A percentile compares a stretch with the other conserved stretches of the same genome.
Conservation (phyloP, 2,113 vertebrate genomes). For the Xenopus tropicalis region DNA sequence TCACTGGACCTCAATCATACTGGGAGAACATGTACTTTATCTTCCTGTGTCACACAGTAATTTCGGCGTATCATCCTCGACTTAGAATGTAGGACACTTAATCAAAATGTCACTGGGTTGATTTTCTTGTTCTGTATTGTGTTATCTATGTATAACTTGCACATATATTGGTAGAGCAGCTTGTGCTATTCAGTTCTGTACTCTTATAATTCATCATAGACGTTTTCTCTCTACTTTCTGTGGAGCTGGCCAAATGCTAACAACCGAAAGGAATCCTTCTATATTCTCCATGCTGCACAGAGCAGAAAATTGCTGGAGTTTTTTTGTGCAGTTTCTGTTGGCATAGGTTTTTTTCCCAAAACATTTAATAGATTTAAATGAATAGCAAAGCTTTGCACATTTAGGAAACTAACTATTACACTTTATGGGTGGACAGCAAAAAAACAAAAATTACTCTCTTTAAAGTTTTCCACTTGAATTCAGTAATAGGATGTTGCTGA, state of each 20-base stretch:
- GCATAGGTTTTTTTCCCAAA: neutral
- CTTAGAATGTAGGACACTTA: constrained; percentile 44
- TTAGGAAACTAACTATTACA: neutral
- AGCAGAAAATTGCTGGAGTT: neutral
- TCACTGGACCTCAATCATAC: constrained; percentile 42
- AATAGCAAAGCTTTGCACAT: neutral
- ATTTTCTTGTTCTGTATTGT: constrained; percentile 45
- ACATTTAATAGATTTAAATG: neutral
- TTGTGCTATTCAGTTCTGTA: constrained; percentile 39
- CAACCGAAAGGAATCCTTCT: neutral
- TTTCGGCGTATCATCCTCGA: constrained; percentile 43
- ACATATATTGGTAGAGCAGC: constrained; percentile 41
- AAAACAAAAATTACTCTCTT: neutral
- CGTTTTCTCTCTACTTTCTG: neutral
- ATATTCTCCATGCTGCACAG: neutral
- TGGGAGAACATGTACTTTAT: constrained; percentile 41
- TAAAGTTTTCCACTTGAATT: neutral
- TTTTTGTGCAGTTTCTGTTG: neutral
- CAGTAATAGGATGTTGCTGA: neutral
- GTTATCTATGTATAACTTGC: constrained; percentile 46
- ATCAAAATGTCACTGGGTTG: constrained; percentile 45
- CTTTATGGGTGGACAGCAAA: neutral
- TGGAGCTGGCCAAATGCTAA: neutral
- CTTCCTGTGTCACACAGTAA: constrained; percentile 43
- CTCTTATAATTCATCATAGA: neutral